Percentiles rank a stretch among this genome's conserved stretches.
These are phyloP conservation scores for Phacellophora camtschatica DNA, from an alignment of 30 jellyfish, hydroid and myxozoan genomes.

Conservation along the genomic window DNA sequence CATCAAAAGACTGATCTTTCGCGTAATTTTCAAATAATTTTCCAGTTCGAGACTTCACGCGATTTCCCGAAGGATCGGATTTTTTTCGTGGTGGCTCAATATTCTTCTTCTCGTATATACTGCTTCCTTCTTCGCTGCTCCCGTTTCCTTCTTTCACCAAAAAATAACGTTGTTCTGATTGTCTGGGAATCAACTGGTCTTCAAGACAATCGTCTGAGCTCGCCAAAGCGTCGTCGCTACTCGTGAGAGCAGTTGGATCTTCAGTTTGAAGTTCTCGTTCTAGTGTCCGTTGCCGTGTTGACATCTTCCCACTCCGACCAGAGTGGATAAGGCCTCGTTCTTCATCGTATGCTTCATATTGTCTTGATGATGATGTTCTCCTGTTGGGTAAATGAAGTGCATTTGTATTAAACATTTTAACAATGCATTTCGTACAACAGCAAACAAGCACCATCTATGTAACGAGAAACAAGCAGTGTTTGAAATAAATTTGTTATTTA, in stretches of 20 bases:
- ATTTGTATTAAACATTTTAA: no score
- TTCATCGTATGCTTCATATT: slow-evolving; percentile 16
- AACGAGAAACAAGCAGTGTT: no score
- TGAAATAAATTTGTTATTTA: no score
- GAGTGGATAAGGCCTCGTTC: slow-evolving; percentile 55
- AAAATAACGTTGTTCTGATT: background rate
- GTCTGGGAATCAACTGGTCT: slow-evolving; percentile 42
- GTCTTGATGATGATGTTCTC: slow-evolving; percentile 1
- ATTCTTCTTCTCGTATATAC: slow-evolving; percentile 42
- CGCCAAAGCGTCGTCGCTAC: slow-evolving; percentile 43
- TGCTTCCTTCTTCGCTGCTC: slow-evolving; percentile 9
- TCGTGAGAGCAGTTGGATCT: slow-evolving; percentile 7
- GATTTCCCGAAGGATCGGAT: slow-evolving; percentile 60
- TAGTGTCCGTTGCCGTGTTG: slow-evolving; percentile 65
- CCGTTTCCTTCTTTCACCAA: slow-evolving; percentile 3
- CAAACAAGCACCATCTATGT: no score
- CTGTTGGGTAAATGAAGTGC: no score
- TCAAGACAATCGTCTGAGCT: slow-evolving; percentile 54
- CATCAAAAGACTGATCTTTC: slow-evolving; percentile 57
- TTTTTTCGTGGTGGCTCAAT: slow-evolving; percentile 55
- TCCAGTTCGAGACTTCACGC: slow-evolving; percentile 61
- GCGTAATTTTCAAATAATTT: slow-evolving; percentile 43
- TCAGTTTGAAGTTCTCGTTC: slow-evolving; percentile 49
- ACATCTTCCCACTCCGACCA: slow-evolving; percentile 64
- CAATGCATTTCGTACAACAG: no score